Base-by-base conservation (phyloP, 2,888 invertebrate species). In the Drosophila histrio region DNA sequence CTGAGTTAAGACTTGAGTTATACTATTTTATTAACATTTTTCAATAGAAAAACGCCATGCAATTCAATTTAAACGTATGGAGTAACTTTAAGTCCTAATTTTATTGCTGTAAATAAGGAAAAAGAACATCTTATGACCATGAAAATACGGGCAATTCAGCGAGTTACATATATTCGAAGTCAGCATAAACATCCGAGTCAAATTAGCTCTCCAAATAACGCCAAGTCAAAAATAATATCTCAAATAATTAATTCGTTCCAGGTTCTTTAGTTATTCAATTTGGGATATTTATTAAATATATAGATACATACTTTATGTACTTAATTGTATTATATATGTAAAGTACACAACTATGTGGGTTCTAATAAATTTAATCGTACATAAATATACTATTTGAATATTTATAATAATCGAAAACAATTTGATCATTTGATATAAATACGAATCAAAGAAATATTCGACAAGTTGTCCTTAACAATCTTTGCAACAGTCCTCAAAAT, bases 401-500 rank as follows among this genome's bases (percentile, higher is more conserved):
- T 39, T 39, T 28, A 32, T 41, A 47, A 41, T 34, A 34, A 47
- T 50, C 22, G 52, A 36, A 56, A 64, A 64, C 65, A 59, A 43
- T 63, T 53, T 34, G 32, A 58, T 57, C 43, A 50, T 68, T 22
- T 43, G 44, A 56, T 49, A 63, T 53, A 47, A 53, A 63, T 71
- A 41, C 49, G 44, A 57, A 17, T 64, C 57, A 30, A 49, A 64
- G 72, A 64, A 64, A 44, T 61, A 58, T 64, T 57, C 64, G 64
- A 60, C 57, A 41, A 28, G 22, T 61, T 38, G 44, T 71, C 53
- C 65, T 61, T 76, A 72, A 63, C 71, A 69, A 76, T 53, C 71
- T 56, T 39, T 73, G 56, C 53, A 76, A 76, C 77, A 72, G 64
- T 70, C 64, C 77, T 60, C 57, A 64, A 59, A 61, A 64, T 57